Evolutionary conservation across 2,113 vertebrate species (phyloP).

Genomic region (Spheniscus mendiculus): DNA sequence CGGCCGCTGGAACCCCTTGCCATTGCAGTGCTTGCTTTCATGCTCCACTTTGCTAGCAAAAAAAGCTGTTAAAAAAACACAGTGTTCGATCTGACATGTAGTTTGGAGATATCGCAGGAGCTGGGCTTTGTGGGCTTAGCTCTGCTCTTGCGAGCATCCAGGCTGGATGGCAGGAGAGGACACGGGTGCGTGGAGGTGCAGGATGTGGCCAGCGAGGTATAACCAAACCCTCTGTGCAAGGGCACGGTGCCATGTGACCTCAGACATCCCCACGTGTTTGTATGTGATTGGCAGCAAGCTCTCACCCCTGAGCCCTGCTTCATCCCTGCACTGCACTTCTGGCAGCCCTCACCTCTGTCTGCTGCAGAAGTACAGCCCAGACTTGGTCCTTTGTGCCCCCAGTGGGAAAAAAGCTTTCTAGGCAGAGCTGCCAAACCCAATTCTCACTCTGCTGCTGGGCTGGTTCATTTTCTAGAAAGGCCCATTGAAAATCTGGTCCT

Average conservation of each 20-base stretch:
- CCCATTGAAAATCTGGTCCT: neutral
- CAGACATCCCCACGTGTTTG: fast-evolving
- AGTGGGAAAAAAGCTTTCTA: neutral
- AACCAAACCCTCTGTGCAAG: neutral
- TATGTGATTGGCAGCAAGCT: neutral
- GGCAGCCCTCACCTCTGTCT: neutral
- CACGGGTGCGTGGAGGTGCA: fast-evolving
- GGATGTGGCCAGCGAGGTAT: neutral
- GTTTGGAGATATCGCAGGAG: neutral
- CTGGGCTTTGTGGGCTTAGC: neutral
- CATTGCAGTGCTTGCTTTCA: conserved; percentile 77
- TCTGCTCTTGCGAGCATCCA: neutral
- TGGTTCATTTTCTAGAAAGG: neutral
- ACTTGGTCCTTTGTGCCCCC: fast-evolving
- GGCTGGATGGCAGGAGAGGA: neutral
- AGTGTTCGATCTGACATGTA: neutral
- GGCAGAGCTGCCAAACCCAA: neutral
- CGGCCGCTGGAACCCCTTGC: conserved; percentile 67
- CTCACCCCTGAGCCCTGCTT: neutral
- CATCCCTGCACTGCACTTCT: fast-evolving
- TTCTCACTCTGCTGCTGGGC: neutral
- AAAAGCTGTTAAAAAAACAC: conserved; percentile 75
- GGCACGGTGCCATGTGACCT: fast-evolving
- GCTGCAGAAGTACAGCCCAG: neutral
- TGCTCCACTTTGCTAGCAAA: conserved; percentile 91